Base-by-base conservation (phyloP, 2,113 vertebrate species). In the Recurvirostra avosetta region DNA sequence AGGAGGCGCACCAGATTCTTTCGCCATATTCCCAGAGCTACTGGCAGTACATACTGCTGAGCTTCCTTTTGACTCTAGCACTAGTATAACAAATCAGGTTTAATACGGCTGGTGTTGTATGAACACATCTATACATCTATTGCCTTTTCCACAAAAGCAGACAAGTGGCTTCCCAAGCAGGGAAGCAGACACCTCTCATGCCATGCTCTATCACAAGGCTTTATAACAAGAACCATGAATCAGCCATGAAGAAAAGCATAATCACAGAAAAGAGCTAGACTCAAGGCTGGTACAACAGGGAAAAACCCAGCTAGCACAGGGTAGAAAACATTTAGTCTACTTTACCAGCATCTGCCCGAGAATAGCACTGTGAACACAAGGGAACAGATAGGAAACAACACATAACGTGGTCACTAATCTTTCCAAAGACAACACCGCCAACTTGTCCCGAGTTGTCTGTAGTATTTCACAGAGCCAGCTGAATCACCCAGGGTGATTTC, bases 401-500 rank as follows among this genome's bases (percentile, higher is more conserved):
- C 0, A 0, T 29, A 15, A 43, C 1, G 2, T 14, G 13, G 40
- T 72, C 50, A 27, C n/a, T 19, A 6, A 23, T 34, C 41, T 59
- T 40, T 32, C 18, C 43, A 41, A 59, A 41, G 12, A 21, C 15
- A 66, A 32, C 56, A 58, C 15, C 34, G 41, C 34, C 38, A 49
- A 13, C 59, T 65, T 43, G 11, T 27, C 13, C 68, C 3, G 9
- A 53, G 43, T 6, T 52, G 9, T 21, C 38, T 36, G 22, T 6
- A 40, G 22, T 27, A 36, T 25, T 86, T 59, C 34, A 62, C 0
- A 50, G 49, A 52, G 34, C 34, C 53, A 71, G 22, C 36, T 25
- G 38, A 59, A 30, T 29, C 47, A 53, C 11, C 10, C 15, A 38
- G 52, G 19, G 50, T 11, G 15, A 41, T 36, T 66, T 29, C 34